A percentile compares a stretch with the other conserved stretches of the same genome.
These are phyloP conservation scores for Gryllus longicercus DNA, from an alignment of 2,888 invertebrate species.

Conservation along the genomic window DNA sequence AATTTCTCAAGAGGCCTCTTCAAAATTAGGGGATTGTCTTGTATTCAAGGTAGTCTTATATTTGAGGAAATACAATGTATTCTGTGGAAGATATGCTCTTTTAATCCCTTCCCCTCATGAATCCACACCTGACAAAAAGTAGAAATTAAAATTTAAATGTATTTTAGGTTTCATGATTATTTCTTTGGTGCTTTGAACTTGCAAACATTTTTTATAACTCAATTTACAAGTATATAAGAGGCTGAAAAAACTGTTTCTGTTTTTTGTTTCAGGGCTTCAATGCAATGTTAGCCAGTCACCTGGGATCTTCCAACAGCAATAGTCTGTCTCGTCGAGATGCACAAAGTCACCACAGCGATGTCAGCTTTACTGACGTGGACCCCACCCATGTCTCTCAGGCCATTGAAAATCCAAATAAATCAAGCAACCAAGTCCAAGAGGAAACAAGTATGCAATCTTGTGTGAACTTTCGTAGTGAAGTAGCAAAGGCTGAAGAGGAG, in stretches of 20 bases:
- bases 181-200: neutral
- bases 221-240: too few relatives aligned
- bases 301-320: slow-evolving; percentile 42
- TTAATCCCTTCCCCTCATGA: too few relatives aligned
- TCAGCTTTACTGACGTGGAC: slow-evolving; percentile 42
- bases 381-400: slow-evolving; percentile 37
- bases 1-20: too few relatives aligned
- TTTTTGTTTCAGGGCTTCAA: slow-evolving; percentile 40
- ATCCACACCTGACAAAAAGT: too few relatives aligned
- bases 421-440: slow-evolving; percentile 33
- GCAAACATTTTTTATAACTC: too few relatives aligned
- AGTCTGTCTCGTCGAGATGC: slow-evolving; percentile 39
- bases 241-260: neutral
- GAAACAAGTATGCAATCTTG: slow-evolving; percentile 33
- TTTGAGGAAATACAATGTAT: too few relatives aligned
- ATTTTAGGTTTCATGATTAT: neutral
- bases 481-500: slow-evolving; percentile 19
- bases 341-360: slow-evolving; percentile 38
- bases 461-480: slow-evolving; percentile 34
- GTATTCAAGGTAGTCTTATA: too few relatives aligned
- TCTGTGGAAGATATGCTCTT: too few relatives aligned
- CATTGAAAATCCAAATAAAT: slow-evolving; percentile 36
- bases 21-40: too few relatives aligned
- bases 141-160: neutral
- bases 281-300: slow-evolving; percentile 41